Evolutionary conservation across 2,113 vertebrate species (phyloP), one percentile per base, ranked within the genome.

Genomic region (Festucalex cinctus): DNA sequence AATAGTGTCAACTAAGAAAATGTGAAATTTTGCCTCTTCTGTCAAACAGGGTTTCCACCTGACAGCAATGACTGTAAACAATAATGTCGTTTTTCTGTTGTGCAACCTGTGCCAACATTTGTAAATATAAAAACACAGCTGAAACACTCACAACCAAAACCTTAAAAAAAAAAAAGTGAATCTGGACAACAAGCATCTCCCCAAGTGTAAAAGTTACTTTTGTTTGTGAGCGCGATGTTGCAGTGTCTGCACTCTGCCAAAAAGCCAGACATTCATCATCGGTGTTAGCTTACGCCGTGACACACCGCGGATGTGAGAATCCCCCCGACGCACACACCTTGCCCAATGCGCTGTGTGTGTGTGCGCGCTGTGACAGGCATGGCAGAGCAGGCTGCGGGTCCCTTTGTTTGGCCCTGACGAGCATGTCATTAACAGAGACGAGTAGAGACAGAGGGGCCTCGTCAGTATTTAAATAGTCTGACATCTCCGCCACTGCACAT

Each of bases 391-490:
- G 91, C 92, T 94, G 94, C 88, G 86, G 91, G 92, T 93, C 93
- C 93, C 91, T 95, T 94, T 96, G 94, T 95, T 93, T 94, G 93
- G 92, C 92, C 92, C 94, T 95, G 95, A 96, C 93, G 93, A 96
- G 95, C 94, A 93, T 95, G 94, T 95, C 85, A 83, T 91, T 87
- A 85, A 82, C 81, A 83, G 78, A 86, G 83, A 87, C 62, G 56
- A 75, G 92, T 91, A 94, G 91, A 94, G 94, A 94, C 92, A 90
- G 92, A 91, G 91, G 92, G 85, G 89, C 91, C 93, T 92, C 93
- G 94, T 97, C 94, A 95, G 93, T 94, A 95, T 96, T 96, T 94
- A 96, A 95, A 95, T 94, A 94, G 92, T 91, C 93, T 94, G 92
- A 92, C 92, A 92, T 93, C 91, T 93, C 59, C 63, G 60, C 65